Evolutionary conservation across 2,797 vertebrate species (phyloP).

Genomic region (Anableps anableps): DNA sequence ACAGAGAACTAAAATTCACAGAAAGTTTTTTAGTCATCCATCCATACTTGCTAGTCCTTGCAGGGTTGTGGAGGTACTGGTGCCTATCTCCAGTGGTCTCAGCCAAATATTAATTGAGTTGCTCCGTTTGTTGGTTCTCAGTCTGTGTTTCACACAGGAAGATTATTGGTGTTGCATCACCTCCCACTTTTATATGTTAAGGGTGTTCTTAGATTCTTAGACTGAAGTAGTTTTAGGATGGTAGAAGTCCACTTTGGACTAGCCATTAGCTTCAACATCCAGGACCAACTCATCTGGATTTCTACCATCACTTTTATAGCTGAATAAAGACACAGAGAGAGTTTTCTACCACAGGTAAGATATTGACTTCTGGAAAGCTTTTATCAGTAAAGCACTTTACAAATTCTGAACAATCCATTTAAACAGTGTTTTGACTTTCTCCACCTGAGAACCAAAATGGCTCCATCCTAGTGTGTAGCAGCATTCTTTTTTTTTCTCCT

Average conservation of each 20-base stretch:
- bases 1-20: no score
- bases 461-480: conserved; percentile 58
- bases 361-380: background rate
- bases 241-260: background rate
- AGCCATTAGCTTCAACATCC: background rate
- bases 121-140: no score
- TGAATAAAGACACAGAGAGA: background rate
- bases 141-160: no score
- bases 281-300: background rate
- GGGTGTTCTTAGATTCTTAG: no score
- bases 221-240: no score
- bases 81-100: no score
- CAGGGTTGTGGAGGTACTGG: no score
- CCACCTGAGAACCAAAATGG: conserved; percentile 25
- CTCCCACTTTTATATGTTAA: no score
- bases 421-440: conserved; percentile 29
- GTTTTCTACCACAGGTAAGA: background rate
- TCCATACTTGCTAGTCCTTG: no score
- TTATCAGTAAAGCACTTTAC: background rate
- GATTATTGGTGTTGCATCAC: no score
- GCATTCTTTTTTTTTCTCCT: conserved; percentile 47
- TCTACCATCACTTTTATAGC: background rate
- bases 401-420: background rate
- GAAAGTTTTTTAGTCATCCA: no score
- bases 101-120: no score